phyloP scores from a whole-genome alignment of 2,797 vertebrate species.

The Sarcoramphus papa region DNA sequence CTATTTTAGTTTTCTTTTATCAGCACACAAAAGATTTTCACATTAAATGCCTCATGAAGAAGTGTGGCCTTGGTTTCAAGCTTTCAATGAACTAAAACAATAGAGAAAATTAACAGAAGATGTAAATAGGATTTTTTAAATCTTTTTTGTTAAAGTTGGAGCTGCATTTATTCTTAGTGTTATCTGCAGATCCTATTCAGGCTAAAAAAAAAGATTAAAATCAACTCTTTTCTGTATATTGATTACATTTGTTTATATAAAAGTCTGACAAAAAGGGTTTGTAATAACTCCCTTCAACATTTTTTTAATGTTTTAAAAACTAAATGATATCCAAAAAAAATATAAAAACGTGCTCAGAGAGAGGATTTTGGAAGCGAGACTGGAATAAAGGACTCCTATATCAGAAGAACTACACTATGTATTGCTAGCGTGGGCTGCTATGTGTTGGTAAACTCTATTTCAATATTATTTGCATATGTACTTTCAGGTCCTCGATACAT shows the following conservation, averaged over 20 bases:
- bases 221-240: neutral
- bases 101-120: constrained; percentile 8
- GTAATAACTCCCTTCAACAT: neutral
- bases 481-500: neutral
- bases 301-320: neutral
- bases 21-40: neutral
- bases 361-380: neutral
- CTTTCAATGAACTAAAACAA: constrained; percentile 29
- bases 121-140: neutral
- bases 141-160: neutral
- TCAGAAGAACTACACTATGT: neutral
- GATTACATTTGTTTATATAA: neutral
- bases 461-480: neutral
- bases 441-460: neutral
- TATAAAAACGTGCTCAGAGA: neutral
- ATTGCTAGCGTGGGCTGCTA: neutral
- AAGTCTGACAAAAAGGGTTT: neutral
- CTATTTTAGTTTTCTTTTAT: neutral
- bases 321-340: neutral
- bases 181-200: neutral
- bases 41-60: neutral
- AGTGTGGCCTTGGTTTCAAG: neutral
- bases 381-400: neutral
- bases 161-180: neutral
- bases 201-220: neutral